Percentiles rank a stretch among this genome's conserved stretches.
Conservation (phyloP, 2,113 vertebrate genomes). For the Aspidoscelis tigris region DNA sequence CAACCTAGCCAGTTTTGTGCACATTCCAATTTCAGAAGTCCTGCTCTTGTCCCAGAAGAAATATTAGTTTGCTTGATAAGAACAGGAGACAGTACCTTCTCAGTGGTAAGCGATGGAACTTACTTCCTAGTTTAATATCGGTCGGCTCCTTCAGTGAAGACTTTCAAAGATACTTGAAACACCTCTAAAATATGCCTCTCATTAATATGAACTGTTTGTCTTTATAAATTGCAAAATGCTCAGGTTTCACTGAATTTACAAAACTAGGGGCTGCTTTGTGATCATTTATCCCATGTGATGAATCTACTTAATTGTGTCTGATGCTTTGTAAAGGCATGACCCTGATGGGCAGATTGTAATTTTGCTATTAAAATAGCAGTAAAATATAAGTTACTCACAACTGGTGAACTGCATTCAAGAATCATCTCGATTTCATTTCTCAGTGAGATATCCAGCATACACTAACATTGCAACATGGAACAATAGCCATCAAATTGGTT, state of each 20-base stretch:
- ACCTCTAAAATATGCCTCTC: background rate
- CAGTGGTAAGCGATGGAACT: background rate
- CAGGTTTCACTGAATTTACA: background rate
- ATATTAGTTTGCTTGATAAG: background rate
- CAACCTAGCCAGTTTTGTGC: too few species aligned
- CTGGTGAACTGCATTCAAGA: too few species aligned
- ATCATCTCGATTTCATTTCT: background rate
- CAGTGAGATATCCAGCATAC: background rate
- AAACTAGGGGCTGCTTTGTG: background rate
- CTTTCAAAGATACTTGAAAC: background rate
- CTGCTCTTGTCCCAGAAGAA: background rate
- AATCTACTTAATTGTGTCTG: background rate
- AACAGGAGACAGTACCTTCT: background rate
- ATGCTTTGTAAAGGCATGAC: background rate
- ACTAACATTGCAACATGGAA: too few species aligned
- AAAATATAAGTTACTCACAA: too few species aligned
- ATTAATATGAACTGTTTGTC: background rate
- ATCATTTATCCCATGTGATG: background rate
- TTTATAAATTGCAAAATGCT: slow-evolving; percentile 20
- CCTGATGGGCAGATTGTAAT: background rate
- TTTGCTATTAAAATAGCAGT: background rate
- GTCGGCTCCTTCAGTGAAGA: background rate
- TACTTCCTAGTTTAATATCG: background rate
- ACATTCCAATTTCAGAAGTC: background rate
- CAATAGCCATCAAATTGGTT: too few species aligned